Evolutionary conservation across 2,797 vertebrate species (phyloP).

Genomic region (Sebastes itinus): DNA sequence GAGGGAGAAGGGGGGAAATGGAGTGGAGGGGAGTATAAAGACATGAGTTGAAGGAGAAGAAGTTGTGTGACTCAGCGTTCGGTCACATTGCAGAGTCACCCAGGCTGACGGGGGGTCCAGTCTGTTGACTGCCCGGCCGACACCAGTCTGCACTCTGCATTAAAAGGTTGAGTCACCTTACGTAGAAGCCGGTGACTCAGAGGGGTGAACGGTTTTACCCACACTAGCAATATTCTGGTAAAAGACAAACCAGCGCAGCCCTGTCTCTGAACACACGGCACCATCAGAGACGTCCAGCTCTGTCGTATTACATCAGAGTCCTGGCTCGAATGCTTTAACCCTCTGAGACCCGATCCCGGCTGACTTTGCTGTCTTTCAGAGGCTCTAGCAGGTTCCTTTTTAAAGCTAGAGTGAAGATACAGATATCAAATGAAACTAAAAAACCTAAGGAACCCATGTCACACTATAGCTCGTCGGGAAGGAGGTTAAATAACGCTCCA

Average conservation of each 20-base stretch:
- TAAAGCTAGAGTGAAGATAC: no score
- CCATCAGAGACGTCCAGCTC: not conserved
- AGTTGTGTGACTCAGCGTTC: conserved; percentile 40
- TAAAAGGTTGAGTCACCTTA: conserved; percentile 43
- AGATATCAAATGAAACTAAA: no score
- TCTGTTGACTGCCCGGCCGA: conserved; percentile 6
- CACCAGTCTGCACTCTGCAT: conserved; percentile 16
- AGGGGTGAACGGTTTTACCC: not conserved
- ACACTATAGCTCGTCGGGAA: no score
- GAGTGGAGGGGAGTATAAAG: not conserved
- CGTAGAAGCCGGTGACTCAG: not conserved
- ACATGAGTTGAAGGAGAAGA: conserved; percentile 9
- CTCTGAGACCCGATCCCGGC: not conserved
- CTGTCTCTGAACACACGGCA: not conserved
- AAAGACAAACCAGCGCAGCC: not conserved
- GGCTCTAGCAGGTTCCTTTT: no score
- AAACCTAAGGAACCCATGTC: no score
- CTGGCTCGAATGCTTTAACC: not conserved
- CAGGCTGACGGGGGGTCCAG: conserved; percentile 8
- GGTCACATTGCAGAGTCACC: conserved; percentile 29
- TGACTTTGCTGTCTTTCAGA: no score
- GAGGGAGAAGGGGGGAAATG: not conserved
- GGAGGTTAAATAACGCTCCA: no score
- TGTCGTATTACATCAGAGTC: not conserved
- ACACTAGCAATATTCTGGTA: conserved; percentile 3